Conservation (phyloP, 2,113 vertebrate genomes). For the Panthera uncia region DNA sequence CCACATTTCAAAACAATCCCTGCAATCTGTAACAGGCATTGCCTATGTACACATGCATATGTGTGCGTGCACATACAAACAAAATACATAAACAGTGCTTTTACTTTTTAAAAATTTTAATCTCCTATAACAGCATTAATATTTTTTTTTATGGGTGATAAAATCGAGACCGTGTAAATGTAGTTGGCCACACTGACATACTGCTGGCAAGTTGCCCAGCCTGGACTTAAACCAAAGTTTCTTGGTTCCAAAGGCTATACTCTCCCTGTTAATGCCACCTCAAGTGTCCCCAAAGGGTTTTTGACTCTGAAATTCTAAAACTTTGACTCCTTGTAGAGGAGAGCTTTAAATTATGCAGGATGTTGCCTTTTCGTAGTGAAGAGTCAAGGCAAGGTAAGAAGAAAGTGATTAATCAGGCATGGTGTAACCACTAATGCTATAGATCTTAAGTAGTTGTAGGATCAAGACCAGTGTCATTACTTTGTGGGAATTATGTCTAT, state of each 20-base stretch:
- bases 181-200: background rate
- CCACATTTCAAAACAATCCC: background rate
- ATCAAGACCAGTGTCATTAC: background rate
- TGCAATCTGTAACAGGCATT: background rate
- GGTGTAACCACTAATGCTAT: background rate
- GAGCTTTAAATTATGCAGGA: background rate
- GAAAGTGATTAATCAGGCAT: background rate
- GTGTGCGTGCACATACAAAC: background rate
- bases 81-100: background rate
- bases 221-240: background rate
- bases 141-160: background rate
- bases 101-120: background rate
- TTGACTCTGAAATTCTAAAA: conserved; percentile 28
- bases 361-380: background rate
- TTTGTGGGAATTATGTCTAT: background rate
- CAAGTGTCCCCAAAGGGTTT: background rate
- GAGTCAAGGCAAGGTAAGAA: background rate
- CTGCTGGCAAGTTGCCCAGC: background rate
- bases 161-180: background rate
- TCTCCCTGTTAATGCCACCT: background rate
- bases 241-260: background rate
- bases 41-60: background rate
- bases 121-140: background rate
- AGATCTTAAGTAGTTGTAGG: background rate
- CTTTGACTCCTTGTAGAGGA: background rate